phyloP scores from a whole-genome alignment of 2,888 invertebrate species.

The Meiosimyza decipiens region DNA sequence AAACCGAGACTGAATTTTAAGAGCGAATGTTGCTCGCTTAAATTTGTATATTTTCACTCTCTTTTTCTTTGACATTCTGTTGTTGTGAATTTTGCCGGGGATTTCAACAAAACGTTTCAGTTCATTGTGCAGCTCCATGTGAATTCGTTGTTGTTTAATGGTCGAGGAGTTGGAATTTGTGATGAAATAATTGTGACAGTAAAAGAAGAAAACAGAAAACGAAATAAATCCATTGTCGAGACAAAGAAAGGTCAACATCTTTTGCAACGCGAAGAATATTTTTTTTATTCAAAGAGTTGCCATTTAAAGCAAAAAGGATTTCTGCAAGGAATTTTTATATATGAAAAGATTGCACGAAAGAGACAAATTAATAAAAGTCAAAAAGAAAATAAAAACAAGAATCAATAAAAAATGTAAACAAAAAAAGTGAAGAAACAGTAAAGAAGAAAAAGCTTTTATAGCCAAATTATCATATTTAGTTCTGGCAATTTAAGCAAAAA shows the following conservation, averaged over 20 bases:
- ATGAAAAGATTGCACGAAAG: slow-evolving; percentile 5
- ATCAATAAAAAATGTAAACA: slow-evolving; percentile 48
- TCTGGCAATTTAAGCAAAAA: not conserved
- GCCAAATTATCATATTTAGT: too few species aligned
- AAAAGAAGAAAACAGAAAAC: slow-evolving; percentile 23
- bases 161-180: not conserved
- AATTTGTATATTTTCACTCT: too few species aligned
- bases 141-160: slow-evolving; percentile 33
- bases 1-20: too few species aligned
- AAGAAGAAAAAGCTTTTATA: slow-evolving; percentile 32
- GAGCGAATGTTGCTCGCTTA: too few species aligned
- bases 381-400: slow-evolving; percentile 45
- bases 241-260: slow-evolving; percentile 38
- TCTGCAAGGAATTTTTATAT: slow-evolving; percentile 9
- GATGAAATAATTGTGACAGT: not conserved
- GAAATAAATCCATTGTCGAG: slow-evolving; percentile 41
- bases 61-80: too few species aligned
- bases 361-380: slow-evolving; percentile 47
- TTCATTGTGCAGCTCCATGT: slow-evolving; percentile 35
- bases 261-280: not conserved
- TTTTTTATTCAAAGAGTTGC: slow-evolving; percentile 45
- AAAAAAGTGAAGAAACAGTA: slow-evolving; percentile 36
- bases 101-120: slow-evolving; percentile 19
- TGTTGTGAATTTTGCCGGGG: not conserved
- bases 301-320: slow-evolving; percentile 48